A percentile compares a stretch with the other conserved stretches of the same genome.
phyloP scores from a whole-genome alignment of 2,797 vertebrate species.

The Chloroceryle amazona region DNA sequence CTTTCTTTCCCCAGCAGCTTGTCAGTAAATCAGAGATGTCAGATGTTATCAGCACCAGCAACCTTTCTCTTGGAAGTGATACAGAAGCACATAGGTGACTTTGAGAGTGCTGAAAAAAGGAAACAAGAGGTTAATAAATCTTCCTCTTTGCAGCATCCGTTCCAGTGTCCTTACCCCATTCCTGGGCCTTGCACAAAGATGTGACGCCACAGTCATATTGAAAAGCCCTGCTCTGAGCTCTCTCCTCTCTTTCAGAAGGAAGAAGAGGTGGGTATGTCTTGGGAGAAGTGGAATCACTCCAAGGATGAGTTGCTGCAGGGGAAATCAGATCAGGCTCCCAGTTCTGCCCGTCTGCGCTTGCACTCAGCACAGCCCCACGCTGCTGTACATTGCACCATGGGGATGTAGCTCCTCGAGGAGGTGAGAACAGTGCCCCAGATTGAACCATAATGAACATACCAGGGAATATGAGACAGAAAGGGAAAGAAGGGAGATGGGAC shows the following conservation, averaged over 20 bases:
- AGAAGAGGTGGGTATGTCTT: neutral
- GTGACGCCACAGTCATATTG: neutral
- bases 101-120: neutral
- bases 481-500: too few species aligned
- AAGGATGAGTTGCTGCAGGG: neutral
- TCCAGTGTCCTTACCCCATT: neutral
- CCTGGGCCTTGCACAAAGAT: neutral
- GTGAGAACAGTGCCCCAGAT: too few species aligned
- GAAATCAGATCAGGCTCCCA: neutral
- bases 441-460: neutral
- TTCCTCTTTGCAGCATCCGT: neutral
- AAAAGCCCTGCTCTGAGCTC: neutral
- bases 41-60: constrained; percentile 28
- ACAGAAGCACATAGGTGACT: neutral
- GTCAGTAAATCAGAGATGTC: neutral
- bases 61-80: neutral
- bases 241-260: neutral
- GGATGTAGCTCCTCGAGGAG: neutral
- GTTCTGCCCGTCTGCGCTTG: neutral
- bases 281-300: neutral
- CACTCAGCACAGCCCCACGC: neutral
- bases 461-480: neutral
- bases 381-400: fast-evolving
- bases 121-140: constrained; percentile 15
- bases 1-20: neutral